Evolutionary conservation across 2,888 invertebrate species (phyloP).

Genomic region (Euplagia quadripunctaria): DNA sequence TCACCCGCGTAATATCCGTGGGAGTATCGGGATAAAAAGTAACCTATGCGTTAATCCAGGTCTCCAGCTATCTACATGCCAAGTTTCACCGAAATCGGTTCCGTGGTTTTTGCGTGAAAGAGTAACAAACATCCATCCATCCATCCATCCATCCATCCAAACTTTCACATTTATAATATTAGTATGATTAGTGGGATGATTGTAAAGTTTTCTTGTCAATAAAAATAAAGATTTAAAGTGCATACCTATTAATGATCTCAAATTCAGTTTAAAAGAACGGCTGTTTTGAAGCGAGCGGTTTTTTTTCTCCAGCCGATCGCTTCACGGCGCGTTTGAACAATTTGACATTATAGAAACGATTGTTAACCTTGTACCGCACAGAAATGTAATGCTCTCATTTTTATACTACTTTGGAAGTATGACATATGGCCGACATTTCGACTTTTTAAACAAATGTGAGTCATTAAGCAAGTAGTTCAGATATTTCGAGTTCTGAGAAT

Average conservation of each 20-base stretch:
- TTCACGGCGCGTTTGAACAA: conserved; percentile 41
- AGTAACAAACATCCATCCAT: too few species aligned
- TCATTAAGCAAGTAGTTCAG: conserved; percentile 31
- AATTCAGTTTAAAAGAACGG: conserved; percentile 25
- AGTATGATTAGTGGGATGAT: too few species aligned
- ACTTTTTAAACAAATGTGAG: conserved; percentile 42
- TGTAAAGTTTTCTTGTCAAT: background rate
- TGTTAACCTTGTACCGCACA: conserved; percentile 50
- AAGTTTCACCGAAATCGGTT: too few species aligned
- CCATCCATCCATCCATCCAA: too few species aligned
- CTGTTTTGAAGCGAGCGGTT: conserved; percentile 20
- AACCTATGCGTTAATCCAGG: too few species aligned
- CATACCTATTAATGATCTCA: background rate
- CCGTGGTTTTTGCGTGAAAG: too few species aligned
- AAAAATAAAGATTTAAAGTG: background rate
- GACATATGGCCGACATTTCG: conserved; percentile 49
- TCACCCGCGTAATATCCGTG: too few species aligned
- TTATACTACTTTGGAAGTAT: conserved; percentile 39
- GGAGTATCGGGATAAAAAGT: too few species aligned
- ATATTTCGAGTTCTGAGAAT: conserved; percentile 23
- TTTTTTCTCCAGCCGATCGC: conserved; percentile 36
- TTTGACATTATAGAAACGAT: conserved; percentile 49
- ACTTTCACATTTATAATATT: too few species aligned
- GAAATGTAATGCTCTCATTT: conserved; percentile 45
- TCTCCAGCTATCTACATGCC: too few species aligned